Evolutionary conservation across 2,113 vertebrate genomes (phyloP).

Genomic region (Eclectus roratus): DNA sequence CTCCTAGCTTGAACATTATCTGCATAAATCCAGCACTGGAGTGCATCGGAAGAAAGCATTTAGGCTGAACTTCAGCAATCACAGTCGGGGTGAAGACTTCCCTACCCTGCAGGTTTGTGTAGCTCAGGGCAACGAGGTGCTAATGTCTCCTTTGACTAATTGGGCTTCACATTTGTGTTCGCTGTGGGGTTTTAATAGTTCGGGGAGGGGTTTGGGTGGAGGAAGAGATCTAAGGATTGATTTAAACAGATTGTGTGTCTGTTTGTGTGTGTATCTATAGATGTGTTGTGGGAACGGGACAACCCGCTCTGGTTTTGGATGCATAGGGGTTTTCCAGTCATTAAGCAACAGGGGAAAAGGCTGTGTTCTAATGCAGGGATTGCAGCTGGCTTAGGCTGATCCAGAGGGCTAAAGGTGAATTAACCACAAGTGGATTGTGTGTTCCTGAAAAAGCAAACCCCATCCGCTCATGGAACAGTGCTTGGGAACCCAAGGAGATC

Average conservation of each 20-base stretch:
- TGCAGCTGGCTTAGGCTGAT: neutral
- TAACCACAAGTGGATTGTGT: neutral
- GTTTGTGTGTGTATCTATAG: neutral
- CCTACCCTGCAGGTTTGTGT: neutral
- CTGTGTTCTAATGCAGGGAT: neutral
- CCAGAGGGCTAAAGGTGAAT: neutral
- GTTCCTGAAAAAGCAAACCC: neutral
- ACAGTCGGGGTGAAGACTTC: rapidly evolving
- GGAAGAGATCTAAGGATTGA: neutral
- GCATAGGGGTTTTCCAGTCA: neutral
- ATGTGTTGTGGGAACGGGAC: neutral
- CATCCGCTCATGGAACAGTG: rapidly evolving
- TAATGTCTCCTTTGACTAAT: neutral
- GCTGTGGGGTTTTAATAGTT: neutral
- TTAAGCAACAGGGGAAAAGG: neutral
- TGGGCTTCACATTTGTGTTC: neutral
- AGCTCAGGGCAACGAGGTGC: neutral
- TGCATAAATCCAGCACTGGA: neutral
- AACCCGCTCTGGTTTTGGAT: neutral
- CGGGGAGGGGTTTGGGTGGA: neutral
- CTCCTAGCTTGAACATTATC: neutral
- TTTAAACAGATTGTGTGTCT: neutral
- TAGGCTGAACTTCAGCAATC: neutral
- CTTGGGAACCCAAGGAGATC: neutral
- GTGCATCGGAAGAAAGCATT: neutral